Conservation (phyloP, 2,797 vertebrate genomes). For the Tragelaphus oryx region DNA sequence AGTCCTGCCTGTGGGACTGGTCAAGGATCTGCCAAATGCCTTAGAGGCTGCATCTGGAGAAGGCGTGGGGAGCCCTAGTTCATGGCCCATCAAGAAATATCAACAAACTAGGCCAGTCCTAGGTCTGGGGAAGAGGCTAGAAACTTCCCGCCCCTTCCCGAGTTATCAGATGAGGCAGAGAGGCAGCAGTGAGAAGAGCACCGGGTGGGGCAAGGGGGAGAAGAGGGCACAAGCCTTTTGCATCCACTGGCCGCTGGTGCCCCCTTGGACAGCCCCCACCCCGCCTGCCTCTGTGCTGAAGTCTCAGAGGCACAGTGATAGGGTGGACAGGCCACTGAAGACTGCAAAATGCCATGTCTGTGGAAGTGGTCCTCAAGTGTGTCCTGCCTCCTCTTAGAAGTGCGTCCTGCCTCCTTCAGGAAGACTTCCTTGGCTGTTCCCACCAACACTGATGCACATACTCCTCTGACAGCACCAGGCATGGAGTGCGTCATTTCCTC, state of each 20-base stretch:
- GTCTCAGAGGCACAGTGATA: background rate
- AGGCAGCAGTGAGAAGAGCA: background rate
- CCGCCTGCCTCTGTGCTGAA: background rate
- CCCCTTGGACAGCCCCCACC: background rate
- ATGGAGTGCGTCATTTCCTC: accelerated
- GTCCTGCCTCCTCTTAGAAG: background rate
- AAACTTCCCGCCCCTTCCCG: background rate
- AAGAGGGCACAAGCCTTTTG: background rate
- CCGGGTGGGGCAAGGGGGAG: background rate
- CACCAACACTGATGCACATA: accelerated
- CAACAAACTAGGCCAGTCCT: background rate
- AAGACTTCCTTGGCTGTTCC: background rate
- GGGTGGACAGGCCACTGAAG: background rate
- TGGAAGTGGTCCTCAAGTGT: accelerated
- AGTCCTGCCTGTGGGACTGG: background rate
- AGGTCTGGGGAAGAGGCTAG: background rate
- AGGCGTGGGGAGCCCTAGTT: background rate
- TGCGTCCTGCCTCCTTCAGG: background rate
- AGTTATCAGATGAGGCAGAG: background rate
- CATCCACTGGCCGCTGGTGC: background rate
- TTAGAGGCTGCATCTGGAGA: background rate
- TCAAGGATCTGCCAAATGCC: background rate
- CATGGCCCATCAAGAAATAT: background rate
- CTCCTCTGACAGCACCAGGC: background rate
- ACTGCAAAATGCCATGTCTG: background rate